Base-by-base conservation (phyloP, 2,797 vertebrate genomes). In the Tauraco hartlaubi region DNA sequence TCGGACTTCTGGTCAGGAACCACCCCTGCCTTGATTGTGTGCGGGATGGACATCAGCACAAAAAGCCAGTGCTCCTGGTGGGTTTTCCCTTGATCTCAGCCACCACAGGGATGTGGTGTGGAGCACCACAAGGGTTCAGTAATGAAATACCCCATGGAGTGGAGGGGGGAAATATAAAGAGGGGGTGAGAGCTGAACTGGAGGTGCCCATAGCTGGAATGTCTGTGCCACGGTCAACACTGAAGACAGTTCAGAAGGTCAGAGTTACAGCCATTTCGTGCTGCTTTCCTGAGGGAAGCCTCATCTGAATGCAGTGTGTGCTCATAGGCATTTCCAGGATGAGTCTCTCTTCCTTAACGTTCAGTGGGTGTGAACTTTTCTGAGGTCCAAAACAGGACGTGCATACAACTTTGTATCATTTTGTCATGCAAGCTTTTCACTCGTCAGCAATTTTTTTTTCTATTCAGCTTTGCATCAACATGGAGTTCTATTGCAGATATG, bases 151-250 rank as follows among this genome's bases (percentile, higher is more conserved):
- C 15, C 26, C 20, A 5, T 1, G 73, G 71, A 66, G 41, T 26
- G 31, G 20, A 56, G 26, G 11, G 16, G 13, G 29, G 18, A 69
- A 19, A n/a, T 77, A 21, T 20, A 21, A 63, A 54, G 25, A 54
- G 25, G 6, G 15, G 3, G 6, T 26, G 49, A 48, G 56, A 66
- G 43, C 33, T 74, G 33, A 69, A 31, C 31, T 44, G 43, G 31
- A 49, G 67, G 33, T 90, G 28, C 52, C 31, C 19, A 0, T 35
- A 35, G 31, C 44, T 52, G 43, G 37, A 64, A 52, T 19, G 39
- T 62, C 52, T 39, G 33, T 85, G 31, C 71, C 43, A 18, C 0
- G 2, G 23, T 74, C 55, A 43, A 4, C 5, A 3, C 26, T 0
- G 1, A 64, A 64, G 66, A 41, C 1, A 11, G 26, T 29, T 41